Percentiles rank a stretch among this genome's conserved stretches.
Evolutionary conservation across 30 jellyfish, hydroid and myxozoan species (phyloP).

Genomic region (Rhopilema esculentum): DNA sequence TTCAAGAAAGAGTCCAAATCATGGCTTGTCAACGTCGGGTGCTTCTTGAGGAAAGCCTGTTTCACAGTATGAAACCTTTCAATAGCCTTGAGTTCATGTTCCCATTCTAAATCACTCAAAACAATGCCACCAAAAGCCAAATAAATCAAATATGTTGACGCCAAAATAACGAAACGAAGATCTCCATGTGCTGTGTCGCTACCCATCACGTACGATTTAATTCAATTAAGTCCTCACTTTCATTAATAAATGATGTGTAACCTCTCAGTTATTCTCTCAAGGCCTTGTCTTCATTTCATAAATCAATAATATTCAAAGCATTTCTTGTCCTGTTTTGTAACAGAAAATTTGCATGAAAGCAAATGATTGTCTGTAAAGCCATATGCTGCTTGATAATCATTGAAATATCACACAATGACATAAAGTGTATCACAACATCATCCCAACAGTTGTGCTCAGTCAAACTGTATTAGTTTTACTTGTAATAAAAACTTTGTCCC

Average conservation of each 20-base stretch:
- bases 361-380: too few relatives aligned
- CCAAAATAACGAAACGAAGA: conserved; percentile 40
- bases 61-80: conserved; percentile 11
- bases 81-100: conserved; percentile 48
- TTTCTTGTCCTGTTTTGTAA: too few relatives aligned
- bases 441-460: not conserved
- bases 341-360: too few relatives aligned
- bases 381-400: too few relatives aligned
- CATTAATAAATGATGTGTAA: not conserved
- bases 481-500: not conserved
- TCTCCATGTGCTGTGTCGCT: conserved; percentile 17
- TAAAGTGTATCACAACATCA: too few relatives aligned
- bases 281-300: too few relatives aligned
- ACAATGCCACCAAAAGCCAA: conserved; percentile 66
- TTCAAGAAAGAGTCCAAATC: conserved; percentile 52
- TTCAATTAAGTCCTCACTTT: not conserved
- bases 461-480: not conserved
- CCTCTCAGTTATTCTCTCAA: not conserved
- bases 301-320: too few relatives aligned
- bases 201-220: not conserved
- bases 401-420: too few relatives aligned
- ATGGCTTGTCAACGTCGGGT: conserved; percentile 28
- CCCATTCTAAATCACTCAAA: conserved; percentile 47
- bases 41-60: conserved; percentile 37
- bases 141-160: conserved; percentile 51